phyloP scores from a whole-genome alignment of 92 coral and sea anemone genomes.

The Blastomussa wellsi region DNA sequence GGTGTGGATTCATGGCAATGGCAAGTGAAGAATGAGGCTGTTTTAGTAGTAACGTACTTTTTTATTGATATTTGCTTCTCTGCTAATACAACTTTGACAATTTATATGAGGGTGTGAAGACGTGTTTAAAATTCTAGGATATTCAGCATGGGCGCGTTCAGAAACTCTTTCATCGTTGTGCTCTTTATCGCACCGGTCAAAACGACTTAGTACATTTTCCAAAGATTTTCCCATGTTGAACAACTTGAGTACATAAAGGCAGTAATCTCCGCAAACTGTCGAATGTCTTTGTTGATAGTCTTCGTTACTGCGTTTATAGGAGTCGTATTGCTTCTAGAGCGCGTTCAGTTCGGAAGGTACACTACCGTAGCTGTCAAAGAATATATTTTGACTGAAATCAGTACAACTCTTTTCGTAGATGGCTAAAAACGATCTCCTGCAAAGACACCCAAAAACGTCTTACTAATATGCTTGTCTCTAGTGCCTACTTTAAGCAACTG shows the following conservation, averaged over 20 bases:
- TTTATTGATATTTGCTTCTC: not conserved
- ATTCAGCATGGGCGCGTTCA: not conserved
- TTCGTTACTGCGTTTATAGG: not conserved
- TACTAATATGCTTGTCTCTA: not conserved
- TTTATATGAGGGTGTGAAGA: not conserved
- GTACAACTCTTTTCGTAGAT: not conserved
- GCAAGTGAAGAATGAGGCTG: not conserved
- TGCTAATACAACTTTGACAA: not conserved
- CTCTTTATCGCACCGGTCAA: not conserved
- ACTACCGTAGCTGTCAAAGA: not conserved
- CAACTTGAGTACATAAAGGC: not conserved
- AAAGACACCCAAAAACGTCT: slow-evolving; percentile 9
- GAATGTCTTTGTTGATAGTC: slow-evolving; percentile 10
- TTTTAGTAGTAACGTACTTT: slow-evolving; percentile 1
- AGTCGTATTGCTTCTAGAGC: not conserved
- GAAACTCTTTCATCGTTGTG: not conserved
- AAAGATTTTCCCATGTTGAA: not conserved
- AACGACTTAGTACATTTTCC: not conserved
- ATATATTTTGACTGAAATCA: not conserved
- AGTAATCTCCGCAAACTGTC: slow-evolving; percentile 14
- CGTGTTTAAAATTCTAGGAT: not conserved
- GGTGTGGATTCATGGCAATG: not conserved
- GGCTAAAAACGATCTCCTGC: not conserved
- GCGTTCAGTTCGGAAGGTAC: not conserved
- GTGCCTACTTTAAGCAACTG: not conserved